Conservation (phyloP, 2,113 vertebrate genomes). For the Psammodynastes pulverulentus region DNA sequence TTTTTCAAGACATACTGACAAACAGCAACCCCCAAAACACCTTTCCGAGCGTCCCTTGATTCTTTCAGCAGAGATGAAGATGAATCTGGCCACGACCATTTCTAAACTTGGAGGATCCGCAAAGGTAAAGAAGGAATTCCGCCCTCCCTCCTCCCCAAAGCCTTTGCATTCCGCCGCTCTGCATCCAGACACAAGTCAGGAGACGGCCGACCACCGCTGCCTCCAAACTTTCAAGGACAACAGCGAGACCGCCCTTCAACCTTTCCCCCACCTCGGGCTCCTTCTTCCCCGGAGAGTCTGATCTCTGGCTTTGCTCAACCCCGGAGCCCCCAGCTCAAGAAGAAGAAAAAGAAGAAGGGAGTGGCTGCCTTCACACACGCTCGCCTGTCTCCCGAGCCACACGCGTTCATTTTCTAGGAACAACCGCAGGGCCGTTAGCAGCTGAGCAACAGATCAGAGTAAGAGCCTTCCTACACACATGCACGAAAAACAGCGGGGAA, state of each 20-base stretch:
- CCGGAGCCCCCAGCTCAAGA: neutral
- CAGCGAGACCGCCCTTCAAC: neutral
- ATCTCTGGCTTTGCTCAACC: neutral
- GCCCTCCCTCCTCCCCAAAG: accelerated
- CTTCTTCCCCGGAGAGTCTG: neutral
- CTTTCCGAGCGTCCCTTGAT: neutral
- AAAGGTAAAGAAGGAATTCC: neutral
- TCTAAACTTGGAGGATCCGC: neutral
- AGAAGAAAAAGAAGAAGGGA: neutral
- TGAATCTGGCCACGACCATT: neutral
- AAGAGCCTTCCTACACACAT: neutral
- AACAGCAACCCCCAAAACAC: neutral
- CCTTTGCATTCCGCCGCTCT: too few species aligned
- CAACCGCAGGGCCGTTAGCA: neutral
- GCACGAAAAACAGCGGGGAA: neutral
- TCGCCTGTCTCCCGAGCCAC: neutral
- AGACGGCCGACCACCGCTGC: neutral
- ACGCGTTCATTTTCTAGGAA: too few species aligned
- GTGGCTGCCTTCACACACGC: neutral
- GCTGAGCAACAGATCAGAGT: neutral
- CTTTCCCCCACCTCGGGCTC: neutral
- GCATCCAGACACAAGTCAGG: too few species aligned
- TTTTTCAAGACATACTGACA: neutral
- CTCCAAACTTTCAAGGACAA: conserved; percentile 19
- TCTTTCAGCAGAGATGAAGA: neutral